Evolutionary conservation across 2,888 invertebrate genomes (phyloP), one percentile per base, ranked within the genome.

Genomic region (Drosophila macrospina): DNA sequence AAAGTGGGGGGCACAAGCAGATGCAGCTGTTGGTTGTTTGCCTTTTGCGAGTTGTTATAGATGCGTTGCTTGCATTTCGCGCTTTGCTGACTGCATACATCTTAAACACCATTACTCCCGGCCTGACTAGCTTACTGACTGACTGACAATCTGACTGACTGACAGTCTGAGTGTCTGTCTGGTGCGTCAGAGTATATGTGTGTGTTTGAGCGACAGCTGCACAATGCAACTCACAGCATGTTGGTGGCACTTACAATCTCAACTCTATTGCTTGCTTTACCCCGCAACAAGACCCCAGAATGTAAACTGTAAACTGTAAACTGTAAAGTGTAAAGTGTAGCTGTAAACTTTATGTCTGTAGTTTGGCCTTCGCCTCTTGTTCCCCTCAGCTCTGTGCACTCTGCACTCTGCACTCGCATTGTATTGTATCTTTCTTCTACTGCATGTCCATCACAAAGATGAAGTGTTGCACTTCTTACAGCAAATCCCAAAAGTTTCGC

Each of bases 281-380:
- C 61, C 26, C 13, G 15, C 56, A 67, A 56, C 59, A 44, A 36
- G 36, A 52, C 51, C 74, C 57, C 59, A 66, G 45, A 67, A 55
- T 65, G 74, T 44, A 55, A 63, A 51, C 30, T 34, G 48, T 34
- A 48, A 55, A 64, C 45, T 63, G 73, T 41, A 55, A 56, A 60
- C 42, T 75, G 69, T 77, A 73, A 67, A 70, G 59, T 71, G 77
- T 74, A 81, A 79, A 82, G n/a, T n/a, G n/a, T n/a, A n/a, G n/a
- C 62, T 71, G 77, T 74, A 81, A 79, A 82, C 69, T 82, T 82
- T 79, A 78, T 78, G 74, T 69, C 71, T 71, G 76, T 65, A 79
- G 72, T 61, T 60, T 65, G 51, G 62, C 72, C 68, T 39, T 65
- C 54, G 41, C 32, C 48, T 24, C 55, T 55, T 60, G 76, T 47